Base-by-base conservation (phyloP, 2,888 invertebrate genomes). In the Meganola albula region DNA sequence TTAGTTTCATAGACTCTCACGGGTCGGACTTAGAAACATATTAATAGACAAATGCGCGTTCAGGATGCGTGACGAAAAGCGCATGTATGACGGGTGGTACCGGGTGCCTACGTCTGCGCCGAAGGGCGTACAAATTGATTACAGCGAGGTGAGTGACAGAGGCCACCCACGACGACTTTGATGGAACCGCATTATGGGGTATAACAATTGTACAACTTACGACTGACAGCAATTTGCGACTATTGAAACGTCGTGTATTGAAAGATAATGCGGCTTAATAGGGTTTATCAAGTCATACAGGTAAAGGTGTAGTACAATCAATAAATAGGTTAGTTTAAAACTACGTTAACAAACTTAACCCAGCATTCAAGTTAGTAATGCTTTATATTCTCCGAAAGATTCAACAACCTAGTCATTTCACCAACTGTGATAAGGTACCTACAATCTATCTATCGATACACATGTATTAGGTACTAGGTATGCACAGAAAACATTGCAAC, bases 91-190 rank as follows among this genome's bases (percentile, higher is more conserved):
- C 39, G 35, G 34, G 41, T 52, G 38, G 61, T 50, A 63, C 51
- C 51, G 53, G 58, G 51, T 54, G 58, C 27, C 52, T 52, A 61
- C 53, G 60, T 58, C 47, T 52, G 53, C 60, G 56, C 48, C 63
- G 75, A 75, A 72, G 74, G 73, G 77, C 82, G 74, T 78, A 80
- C 75, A 82, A 84, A 84, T 83, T 79, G 83, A 83, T 83, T 82
- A 77, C 72, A 54, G 57, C 58, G 59, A 69, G 67, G 70, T 71
- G 78, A 75, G 70, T 67, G 75, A 69, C 76, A 68, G 60, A 45
- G 77, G 55, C 84, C 84, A 83, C 85, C 83, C 85, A 82, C 73
- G 66, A 55, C 37, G 77, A 20, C 38, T 34, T 53, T 64, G 58
- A 64, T 59, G 63, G 60, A 67, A 70, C 62, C 50, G 53, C 54